Evolutionary conservation across 2,797 vertebrate genomes (phyloP).

Genomic region (Euthynnus affinis): DNA sequence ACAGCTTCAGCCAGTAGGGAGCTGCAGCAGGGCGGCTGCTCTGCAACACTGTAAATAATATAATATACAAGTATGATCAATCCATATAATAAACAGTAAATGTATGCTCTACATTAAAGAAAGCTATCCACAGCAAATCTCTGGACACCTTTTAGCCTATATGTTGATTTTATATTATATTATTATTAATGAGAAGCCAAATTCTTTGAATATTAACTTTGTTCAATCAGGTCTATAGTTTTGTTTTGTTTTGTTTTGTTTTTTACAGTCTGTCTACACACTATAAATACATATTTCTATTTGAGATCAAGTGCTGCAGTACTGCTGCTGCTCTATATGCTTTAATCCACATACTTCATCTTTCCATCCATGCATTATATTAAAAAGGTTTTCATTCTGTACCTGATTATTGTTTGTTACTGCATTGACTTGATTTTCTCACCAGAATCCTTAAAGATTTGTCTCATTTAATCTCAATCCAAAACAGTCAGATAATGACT

Average conservation of each 20-base stretch:
- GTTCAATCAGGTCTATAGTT: not conserved
- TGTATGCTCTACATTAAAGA: not conserved
- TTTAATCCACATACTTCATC: not conserved
- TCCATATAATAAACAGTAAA: too few species aligned
- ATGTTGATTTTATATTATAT: not conserved
- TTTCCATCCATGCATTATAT: not conserved
- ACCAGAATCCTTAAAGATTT: not conserved
- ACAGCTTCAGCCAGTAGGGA: not conserved
- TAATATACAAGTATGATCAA: too few species aligned
- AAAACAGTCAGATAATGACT: not conserved
- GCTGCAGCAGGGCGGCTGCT: constrained; percentile 10
- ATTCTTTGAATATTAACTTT: too few species aligned
- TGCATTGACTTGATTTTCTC: not conserved
- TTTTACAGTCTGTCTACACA: not conserved
- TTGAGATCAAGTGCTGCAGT: not conserved
- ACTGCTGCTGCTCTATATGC: not conserved
- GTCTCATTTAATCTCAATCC: not conserved
- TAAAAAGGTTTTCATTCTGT: not conserved
- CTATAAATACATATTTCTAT: not conserved
- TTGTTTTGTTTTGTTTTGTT: too few species aligned
- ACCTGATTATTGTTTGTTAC: not conserved
- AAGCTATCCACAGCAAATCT: constrained; percentile 6
- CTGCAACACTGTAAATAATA: constrained; percentile 1
- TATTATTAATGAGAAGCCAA: not conserved
- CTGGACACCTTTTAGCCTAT: not conserved